These are phyloP conservation scores for Eptesicus fuscus DNA, from an alignment of 2,113 vertebrate species.

Conservation along the genomic window DNA sequence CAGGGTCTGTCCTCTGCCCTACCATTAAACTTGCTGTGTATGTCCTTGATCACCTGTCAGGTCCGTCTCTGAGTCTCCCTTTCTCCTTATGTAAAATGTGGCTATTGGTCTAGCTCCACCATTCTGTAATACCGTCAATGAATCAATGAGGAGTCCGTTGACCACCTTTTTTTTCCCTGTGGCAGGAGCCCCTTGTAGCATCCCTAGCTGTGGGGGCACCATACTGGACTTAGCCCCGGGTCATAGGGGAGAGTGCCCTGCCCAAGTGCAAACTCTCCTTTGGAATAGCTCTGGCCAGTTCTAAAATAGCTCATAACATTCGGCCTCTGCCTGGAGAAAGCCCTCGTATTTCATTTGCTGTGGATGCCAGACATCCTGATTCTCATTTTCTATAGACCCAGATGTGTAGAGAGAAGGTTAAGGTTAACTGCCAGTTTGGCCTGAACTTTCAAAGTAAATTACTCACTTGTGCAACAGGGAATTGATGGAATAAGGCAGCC, in stretches of 20 bases:
- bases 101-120: neutral
- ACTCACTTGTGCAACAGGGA: constrained; percentile 36
- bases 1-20: neutral
- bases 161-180: neutral
- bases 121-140: neutral
- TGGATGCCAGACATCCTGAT: constrained; percentile 42
- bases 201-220: neutral
- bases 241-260: neutral
- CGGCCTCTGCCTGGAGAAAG: constrained; percentile 49
- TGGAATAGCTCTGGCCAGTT: constrained; percentile 14
- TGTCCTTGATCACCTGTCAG: neutral
- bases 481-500: constrained; percentile 32
- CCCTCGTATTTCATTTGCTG: constrained; percentile 46
- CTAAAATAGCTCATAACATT: constrained; percentile 53
- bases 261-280: constrained; percentile 11
- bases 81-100: constrained; percentile 20
- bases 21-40: neutral
- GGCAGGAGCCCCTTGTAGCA: neutral
- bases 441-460: constrained; percentile 63
- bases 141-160: neutral
- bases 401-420: constrained; percentile 62
- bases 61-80: neutral
- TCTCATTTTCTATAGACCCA: constrained; percentile 64
- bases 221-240: neutral
- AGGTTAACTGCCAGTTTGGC: constrained; percentile 65